Percentiles rank a stretch among this genome's conserved stretches.
phyloP scores from a whole-genome alignment of 2,888 invertebrate genomes.

The Orthonychiurus folsomi region DNA sequence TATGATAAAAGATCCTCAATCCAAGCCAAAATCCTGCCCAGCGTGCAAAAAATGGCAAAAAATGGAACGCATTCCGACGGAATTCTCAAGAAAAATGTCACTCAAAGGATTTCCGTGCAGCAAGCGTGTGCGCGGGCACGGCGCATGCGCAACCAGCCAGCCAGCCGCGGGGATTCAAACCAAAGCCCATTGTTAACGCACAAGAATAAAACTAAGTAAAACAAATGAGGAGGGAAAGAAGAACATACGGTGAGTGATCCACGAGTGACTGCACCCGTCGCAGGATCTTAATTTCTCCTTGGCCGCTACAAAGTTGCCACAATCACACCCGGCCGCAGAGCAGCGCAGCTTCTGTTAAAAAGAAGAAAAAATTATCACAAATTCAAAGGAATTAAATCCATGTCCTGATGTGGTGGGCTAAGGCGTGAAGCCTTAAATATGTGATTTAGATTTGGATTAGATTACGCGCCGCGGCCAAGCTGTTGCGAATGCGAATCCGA shows the following conservation, averaged over 20 bases:
- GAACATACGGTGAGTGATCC: constrained; percentile 40
- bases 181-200: no score
- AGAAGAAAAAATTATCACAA: constrained; percentile 9
- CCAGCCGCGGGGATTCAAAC: background rate
- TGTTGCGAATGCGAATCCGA: no score
- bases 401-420: background rate
- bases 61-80: background rate
- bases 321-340: constrained; percentile 37
- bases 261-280: constrained; percentile 38
- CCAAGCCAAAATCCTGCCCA: background rate
- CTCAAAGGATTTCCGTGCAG: no score
- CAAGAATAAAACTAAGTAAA: no score
- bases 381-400: background rate
- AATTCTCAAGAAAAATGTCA: background rate
- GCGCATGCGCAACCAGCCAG: background rate
- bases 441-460: no score
- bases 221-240: no score
- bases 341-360: constrained; percentile 37
- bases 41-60: background rate
- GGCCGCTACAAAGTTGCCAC: constrained; percentile 33
- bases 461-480: no score
- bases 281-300: constrained; percentile 36
- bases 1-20: background rate
- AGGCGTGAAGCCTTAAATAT: no score
- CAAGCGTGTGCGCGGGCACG: no score